Percentiles rank a stretch among this genome's conserved stretches.
Evolutionary conservation across 92 coral and sea anemone genomes (phyloP).

Genomic region (Heteractis magnifica): DNA sequence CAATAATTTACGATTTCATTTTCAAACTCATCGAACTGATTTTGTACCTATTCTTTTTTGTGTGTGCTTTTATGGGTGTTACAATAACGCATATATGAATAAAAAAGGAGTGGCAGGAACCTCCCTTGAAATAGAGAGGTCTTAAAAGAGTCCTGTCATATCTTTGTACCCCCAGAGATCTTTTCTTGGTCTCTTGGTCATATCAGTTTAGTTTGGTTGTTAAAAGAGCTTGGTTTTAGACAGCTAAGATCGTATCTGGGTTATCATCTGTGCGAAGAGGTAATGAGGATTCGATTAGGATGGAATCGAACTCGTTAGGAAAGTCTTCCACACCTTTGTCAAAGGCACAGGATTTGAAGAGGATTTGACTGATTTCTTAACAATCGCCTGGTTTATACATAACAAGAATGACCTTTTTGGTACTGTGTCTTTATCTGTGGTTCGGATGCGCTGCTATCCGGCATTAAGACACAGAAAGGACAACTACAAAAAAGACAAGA

Average conservation of each 20-base stretch:
- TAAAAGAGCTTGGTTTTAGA: background rate
- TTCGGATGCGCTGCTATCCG: background rate
- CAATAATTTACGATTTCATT: background rate
- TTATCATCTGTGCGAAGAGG: background rate
- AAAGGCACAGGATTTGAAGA: too few species aligned
- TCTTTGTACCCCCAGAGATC: background rate
- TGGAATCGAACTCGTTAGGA: too few species aligned
- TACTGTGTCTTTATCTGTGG: too few species aligned
- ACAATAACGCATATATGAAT: too few species aligned
- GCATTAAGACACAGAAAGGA: background rate
- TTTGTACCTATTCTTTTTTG: background rate
- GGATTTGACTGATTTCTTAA: too few species aligned
- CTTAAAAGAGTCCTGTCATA: background rate
- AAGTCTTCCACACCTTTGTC: too few species aligned
- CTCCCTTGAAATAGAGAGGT: too few species aligned
- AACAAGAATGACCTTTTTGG: too few species aligned
- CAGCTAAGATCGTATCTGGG: background rate
- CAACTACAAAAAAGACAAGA: too few species aligned
- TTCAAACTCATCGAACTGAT: background rate
- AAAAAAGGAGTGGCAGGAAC: too few species aligned
- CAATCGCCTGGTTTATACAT: too few species aligned
- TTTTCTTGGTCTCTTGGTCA: background rate
- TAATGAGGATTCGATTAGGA: background rate
- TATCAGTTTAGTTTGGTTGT: background rate
- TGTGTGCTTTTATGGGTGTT: background rate